Base-by-base conservation (phyloP, 2,113 vertebrate species). In the Pelmatolapia mariae region DNA sequence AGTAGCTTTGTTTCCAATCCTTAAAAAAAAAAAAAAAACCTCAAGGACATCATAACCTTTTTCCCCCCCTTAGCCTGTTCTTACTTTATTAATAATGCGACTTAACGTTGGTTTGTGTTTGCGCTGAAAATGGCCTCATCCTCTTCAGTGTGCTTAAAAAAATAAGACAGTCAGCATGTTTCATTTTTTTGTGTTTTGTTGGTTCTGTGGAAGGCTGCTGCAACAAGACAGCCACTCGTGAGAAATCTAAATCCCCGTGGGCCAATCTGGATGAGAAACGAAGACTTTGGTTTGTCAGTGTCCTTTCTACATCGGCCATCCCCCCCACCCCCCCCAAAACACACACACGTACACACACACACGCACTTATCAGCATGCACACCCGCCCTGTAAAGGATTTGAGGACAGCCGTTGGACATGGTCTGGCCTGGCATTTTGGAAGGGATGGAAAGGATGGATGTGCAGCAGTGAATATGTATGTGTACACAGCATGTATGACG, bases 341-440 rank as follows among this genome's bases (percentile, higher is more conserved):
- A 24, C 36, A 66, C 61, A 68, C 36, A 15, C 36, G 7, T 19
- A 38, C 85, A 61, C 73, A 9, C 85, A 54, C 68, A 73, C 87
- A 29, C 57, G 85, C 81, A 81, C 81, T 86, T 83, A 88, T 89
- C 82, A 11, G 82, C 92, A 88, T 87, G 85, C 94, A 93, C 93
- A 90, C 94, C 95, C 96, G 96, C 94, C 93, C 91, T 86, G 93
- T 93, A 95, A 94, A 94, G 92, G 92, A 94, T 91, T 80, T 86
- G 96, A 95, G 95, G 94, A 96, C 97, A 96, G 96, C 95, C 95
- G 52, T 97, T 97, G 96, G 97, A 97, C 96, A 97, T 97, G 96
- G 96, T 96, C 95, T 95, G 94, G 95, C 95, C 96, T 89, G 96
- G 96, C 92, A 82, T 92, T 93, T 91, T 93, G 85, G 85, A 91